Base-by-base conservation (phyloP, 2,113 vertebrate genomes). In the Crypturellus undulatus region DNA sequence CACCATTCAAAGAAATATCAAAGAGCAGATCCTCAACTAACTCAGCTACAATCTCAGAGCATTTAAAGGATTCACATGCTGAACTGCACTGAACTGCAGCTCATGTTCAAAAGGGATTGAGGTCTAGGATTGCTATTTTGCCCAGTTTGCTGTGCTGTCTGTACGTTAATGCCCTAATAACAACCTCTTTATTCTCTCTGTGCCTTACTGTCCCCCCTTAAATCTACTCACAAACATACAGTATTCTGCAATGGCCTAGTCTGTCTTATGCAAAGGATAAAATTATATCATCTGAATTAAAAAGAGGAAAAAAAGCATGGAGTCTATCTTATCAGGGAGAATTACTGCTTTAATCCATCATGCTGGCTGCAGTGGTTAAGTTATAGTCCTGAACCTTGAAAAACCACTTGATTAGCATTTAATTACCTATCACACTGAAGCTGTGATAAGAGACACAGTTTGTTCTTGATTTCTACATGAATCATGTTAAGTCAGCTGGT, bases 281-380 rank as follows among this genome's bases (percentile, higher is more conserved):
- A 96, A 89, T 75, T 54, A n/a, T 62, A 54, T 32, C 24, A 32
- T 71, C 82, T 79, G 72, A 93, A 86, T 82, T 72, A 94, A 93
- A 90, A 65, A 0, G 1, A 73, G 19, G 51, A 82, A 88, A 95
- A 93, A 93, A 54, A 73, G 30, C 24, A 45, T 5, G 24, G 34
- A 59, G 40, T 82, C 22, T 77, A 1, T 78, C 30, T 93, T 91
- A 88, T 90, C 75, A 73, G 45, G 22, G 9, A 82, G 62, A 84
- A 77, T 89, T 88, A 92, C 54, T 86, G 54, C 59, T 94, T 88
- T 72, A 73, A 93, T 89, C 76, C 69, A 77, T 94, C 81, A 65
- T 36, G 26, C 69, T 94, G 68, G 45, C 15, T 90, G 32, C n/a
- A 84, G 30, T 34, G 14, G 42, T 52, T 52, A 77, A 92, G 34